phyloP scores from a whole-genome alignment of 2,888 invertebrate species.

The Trachelus troglodyta region DNA sequence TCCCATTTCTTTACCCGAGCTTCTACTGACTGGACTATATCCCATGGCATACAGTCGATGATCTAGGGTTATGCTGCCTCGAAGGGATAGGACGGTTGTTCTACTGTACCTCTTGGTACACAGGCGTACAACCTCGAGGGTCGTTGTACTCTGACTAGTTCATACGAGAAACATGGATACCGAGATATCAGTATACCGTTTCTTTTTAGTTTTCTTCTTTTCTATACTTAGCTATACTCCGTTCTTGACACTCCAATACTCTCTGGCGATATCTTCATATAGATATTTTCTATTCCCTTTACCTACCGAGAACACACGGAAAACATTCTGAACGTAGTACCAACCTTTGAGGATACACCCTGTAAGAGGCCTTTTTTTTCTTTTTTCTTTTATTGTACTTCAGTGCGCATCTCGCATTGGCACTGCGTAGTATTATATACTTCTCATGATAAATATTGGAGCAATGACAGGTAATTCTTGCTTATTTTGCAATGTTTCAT shows the following conservation, averaged over 20 bases:
- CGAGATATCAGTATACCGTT: neutral
- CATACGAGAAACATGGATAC: neutral
- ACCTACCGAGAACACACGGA: neutral
- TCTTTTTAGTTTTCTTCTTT: neutral
- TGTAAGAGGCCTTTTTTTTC: neutral
- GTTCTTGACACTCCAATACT: neutral
- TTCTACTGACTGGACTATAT: neutral
- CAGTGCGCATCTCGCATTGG: neutral
- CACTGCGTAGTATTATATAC: neutral
- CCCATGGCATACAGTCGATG: neutral
- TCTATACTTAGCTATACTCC: neutral
- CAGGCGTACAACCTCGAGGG: neutral
- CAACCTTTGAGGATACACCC: neutral
- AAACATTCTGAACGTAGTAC: neutral
- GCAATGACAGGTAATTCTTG: neutral
- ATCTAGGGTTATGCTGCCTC: neutral
- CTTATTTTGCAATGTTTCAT: neutral
- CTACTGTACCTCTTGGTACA: neutral
- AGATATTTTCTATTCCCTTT: neutral
- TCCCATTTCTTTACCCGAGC: neutral
- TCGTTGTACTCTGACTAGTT: neutral
- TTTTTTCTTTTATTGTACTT: neutral
- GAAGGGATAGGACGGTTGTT: neutral
- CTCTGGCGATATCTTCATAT: neutral
- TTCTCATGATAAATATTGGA: neutral